Percentiles rank a stretch among this genome's conserved stretches.
phyloP scores from a whole-genome alignment of 2,888 invertebrate species.

The Autographa pulchrina region DNA sequence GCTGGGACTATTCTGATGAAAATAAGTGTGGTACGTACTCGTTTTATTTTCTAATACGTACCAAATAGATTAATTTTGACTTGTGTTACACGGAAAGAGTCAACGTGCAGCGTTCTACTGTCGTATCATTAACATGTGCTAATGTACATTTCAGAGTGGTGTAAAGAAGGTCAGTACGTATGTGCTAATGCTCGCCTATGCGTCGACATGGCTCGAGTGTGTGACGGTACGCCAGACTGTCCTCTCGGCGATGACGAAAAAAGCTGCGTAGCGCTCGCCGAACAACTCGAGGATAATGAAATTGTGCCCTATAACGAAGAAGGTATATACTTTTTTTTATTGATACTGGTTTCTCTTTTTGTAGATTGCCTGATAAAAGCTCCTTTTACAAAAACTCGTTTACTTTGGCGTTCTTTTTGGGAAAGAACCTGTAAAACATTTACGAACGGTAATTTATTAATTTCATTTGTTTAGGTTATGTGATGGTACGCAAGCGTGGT shows the following conservation, averaged over 20 bases:
- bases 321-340: conserved; percentile 74
- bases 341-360: neutral
- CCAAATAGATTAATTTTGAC: too few relatives aligned
- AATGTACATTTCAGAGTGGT: conserved; percentile 90
- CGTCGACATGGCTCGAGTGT: conserved; percentile 91
- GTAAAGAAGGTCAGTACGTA: conserved; percentile 92
- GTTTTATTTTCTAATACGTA: neutral
- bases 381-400: neutral
- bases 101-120: too few relatives aligned
- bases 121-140: too few relatives aligned
- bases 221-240: conserved; percentile 92
- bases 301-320: conserved; percentile 90
- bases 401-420: too few relatives aligned
- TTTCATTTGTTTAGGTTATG: conserved; percentile 86
- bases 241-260: conserved; percentile 93
- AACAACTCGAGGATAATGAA: conserved; percentile 88
- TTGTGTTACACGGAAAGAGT: too few relatives aligned
- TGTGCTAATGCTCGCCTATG: conserved; percentile 93
- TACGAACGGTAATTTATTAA: conserved; percentile 3
- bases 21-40: conserved; percentile 91
- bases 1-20: conserved; percentile 95
- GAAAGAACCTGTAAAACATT: too few relatives aligned
- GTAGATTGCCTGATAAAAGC: neutral
- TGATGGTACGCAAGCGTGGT: conserved; percentile 93
- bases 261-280: conserved; percentile 92